Base-by-base conservation (phyloP, 2,888 invertebrate genomes). In the Panopea generosa region DNA sequence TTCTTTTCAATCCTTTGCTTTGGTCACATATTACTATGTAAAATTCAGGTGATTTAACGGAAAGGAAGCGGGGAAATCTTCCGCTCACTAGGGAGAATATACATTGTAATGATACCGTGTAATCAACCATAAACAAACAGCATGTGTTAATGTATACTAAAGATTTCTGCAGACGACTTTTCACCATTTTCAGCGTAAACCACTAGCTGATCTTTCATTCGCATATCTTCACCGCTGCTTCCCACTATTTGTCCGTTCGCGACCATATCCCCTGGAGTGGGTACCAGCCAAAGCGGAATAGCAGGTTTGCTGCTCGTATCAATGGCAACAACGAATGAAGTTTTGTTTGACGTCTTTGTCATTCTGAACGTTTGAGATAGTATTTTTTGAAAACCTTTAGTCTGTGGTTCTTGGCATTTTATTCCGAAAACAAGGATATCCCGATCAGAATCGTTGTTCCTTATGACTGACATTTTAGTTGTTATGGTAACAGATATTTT, bases 91-190 rank as follows among this genome's bases (percentile, higher is more conserved):
- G n/a, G n/a, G n/a, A n/a, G n/a, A n/a, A n/a, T n/a, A n/a, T n/a
- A n/a, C n/a, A n/a, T n/a, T n/a, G n/a, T n/a, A n/a, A n/a, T n/a
- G n/a, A n/a, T n/a, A n/a, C n/a, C n/a, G n/a, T n/a, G n/a, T n/a
- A n/a, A n/a, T n/a, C n/a, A n/a, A n/a, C n/a, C n/a, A n/a, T n/a
- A n/a, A n/a, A n/a, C n/a, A n/a, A n/a, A n/a, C n/a, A n/a, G n/a
- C n/a, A n/a, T n/a, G n/a, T n/a, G 16, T 47, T 61, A 61, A 49
- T 49, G 33, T 2, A 61, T 49, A 20, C 61, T 61, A n/a, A 61
- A 47, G 20, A 61, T 61, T 20, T 47, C 29, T 1, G 61, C 61
- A 6, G 33, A 29, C 3, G 20, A 20, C 29, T 50, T 49, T 14
- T 49, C 47, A 1, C 24, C 11, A 49, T 47, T 61, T 50, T 61